phyloP scores from a whole-genome alignment of 2,113 vertebrate genomes.

The Rissa tridactyla region DNA sequence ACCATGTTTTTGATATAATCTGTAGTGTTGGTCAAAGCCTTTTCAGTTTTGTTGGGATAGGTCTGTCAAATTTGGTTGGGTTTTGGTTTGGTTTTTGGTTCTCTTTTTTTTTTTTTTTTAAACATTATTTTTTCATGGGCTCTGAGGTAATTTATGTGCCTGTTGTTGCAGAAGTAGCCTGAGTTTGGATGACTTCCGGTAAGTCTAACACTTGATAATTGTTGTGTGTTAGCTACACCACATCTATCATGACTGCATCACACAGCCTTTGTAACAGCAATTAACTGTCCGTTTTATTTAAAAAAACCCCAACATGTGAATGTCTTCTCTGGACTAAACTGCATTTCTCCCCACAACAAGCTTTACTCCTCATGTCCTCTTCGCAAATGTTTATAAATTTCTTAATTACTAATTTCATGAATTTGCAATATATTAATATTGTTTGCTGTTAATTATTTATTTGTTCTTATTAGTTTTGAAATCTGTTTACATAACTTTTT shows the following conservation, averaged over 20 bases:
- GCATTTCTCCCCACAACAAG: not conserved
- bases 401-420: not conserved
- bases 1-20: not conserved
- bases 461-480: not conserved
- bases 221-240: conserved; percentile 58
- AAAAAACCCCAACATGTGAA: not conserved
- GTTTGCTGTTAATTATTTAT: not conserved
- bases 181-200: conserved; percentile 90
- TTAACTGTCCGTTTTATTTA: not conserved
- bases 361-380: not conserved
- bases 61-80: not conserved
- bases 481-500: not conserved
- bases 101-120: not conserved
- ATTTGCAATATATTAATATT: not conserved
- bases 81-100: not conserved
- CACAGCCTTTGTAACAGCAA: conserved; percentile 60
- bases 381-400: not conserved
- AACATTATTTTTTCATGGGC: conserved; percentile 48
- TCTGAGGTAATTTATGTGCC: conserved; percentile 80
- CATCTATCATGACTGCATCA: conserved; percentile 49
- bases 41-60: not conserved
- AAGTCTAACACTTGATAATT: conserved; percentile 81
- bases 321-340: not conserved
- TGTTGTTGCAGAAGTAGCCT: conserved; percentile 98
- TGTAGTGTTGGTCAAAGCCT: not conserved